phyloP scores from a whole-genome alignment of 2,888 invertebrate species.

The Polydrusus cervinus region DNA sequence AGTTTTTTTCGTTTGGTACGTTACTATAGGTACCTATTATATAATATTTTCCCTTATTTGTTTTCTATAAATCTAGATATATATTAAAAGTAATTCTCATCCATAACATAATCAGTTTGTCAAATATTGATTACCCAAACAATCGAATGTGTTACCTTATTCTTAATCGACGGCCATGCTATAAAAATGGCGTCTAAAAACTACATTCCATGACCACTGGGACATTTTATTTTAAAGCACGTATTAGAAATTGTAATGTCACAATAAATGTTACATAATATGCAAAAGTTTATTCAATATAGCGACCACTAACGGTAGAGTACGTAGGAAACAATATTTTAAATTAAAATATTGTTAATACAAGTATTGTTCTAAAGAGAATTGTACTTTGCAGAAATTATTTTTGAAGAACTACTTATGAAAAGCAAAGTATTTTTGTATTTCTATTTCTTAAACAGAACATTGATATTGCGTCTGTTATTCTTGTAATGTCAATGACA shows the following conservation, averaged over 20 bases:
- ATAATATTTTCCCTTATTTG: no score
- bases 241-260: conserved; percentile 21
- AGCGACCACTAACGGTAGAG: conserved; percentile 27
- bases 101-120: neutral
- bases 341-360: conserved; percentile 29
- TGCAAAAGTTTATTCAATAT: conserved; percentile 11
- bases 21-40: no score
- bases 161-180: conserved; percentile 7
- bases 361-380: conserved; percentile 28
- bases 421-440: conserved; percentile 40
- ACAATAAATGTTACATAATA: conserved; percentile 12
- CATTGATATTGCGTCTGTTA: conserved; percentile 33
- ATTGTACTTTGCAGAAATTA: conserved; percentile 35
- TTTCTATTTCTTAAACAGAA: conserved; percentile 29
- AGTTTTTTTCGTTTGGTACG: no score
- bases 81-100: neutral
- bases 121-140: neutral
- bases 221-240: conserved; percentile 14
- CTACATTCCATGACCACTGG: conserved; percentile 50
- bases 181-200: conserved; percentile 19
- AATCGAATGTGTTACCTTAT: neutral
- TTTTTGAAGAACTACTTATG: conserved; percentile 50
- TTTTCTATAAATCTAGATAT: no score
- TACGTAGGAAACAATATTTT: conserved; percentile 28
- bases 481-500: conserved; percentile 50